These are phyloP conservation scores for Anoplolepis gracilipes DNA, from an alignment of 1,140 invertebrate genomes.

Conservation along the genomic window DNA sequence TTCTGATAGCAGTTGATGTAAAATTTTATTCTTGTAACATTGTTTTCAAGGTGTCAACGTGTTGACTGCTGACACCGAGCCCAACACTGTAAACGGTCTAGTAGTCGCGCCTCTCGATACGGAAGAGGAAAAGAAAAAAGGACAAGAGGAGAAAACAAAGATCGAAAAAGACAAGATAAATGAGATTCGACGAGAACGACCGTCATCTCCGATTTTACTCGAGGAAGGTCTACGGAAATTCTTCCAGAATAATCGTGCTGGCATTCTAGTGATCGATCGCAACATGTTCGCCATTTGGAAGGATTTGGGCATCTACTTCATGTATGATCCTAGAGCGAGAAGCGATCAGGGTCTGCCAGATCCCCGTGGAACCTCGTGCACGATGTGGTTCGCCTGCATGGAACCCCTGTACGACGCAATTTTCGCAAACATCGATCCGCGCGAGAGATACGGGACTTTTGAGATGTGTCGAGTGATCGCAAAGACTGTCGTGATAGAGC, in stretches of 20 bases:
- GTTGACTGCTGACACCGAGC: slow-evolving; percentile 78
- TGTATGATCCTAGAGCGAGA: slow-evolving; percentile 77
- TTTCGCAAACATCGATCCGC: slow-evolving; percentile 72
- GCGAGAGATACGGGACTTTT: slow-evolving; percentile 76
- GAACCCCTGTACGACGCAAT: slow-evolving; percentile 77
- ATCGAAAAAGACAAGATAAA: slow-evolving; percentile 61
- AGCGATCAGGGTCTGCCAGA: slow-evolving; percentile 71
- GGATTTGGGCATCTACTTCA: slow-evolving; percentile 80
- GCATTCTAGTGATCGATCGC: slow-evolving; percentile 75
- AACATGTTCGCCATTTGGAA: slow-evolving; percentile 79
- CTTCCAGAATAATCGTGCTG: slow-evolving; percentile 79
- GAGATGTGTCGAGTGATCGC: slow-evolving; percentile 76
- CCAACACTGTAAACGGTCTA: slow-evolving; percentile 69
- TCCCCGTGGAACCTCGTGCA: slow-evolving; percentile 73
- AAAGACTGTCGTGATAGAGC: slow-evolving; percentile 75
- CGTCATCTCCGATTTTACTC: slow-evolving; percentile 72
- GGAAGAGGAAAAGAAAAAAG: slow-evolving; percentile 71
- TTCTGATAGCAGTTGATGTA: neutral
- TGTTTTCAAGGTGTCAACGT: slow-evolving; percentile 72
- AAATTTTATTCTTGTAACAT: slow-evolving; percentile 22
- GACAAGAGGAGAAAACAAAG: slow-evolving; percentile 53
- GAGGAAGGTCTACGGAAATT: slow-evolving; percentile 78
- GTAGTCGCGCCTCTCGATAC: slow-evolving; percentile 71
- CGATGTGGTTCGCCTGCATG: slow-evolving; percentile 81
- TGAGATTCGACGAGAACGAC: slow-evolving; percentile 54